Conservation (phyloP, 1,140 invertebrate genomes). For the Tribolium madens region DNA sequence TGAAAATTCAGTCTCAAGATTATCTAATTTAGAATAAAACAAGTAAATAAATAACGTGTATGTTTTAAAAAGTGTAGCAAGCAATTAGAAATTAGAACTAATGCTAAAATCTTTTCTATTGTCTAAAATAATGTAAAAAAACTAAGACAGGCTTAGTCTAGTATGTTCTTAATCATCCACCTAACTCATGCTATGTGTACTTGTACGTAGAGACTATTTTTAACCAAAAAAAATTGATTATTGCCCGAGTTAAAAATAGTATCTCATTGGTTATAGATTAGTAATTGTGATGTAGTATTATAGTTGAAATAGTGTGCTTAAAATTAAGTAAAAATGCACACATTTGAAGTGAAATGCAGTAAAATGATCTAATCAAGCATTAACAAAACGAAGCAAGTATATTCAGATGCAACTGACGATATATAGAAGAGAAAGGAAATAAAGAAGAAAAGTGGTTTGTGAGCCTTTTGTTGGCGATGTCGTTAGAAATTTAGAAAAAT, state of each 20-base stretch:
- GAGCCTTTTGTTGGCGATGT: neutral
- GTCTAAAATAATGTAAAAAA: neutral
- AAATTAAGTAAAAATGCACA: slow-evolving; percentile 9
- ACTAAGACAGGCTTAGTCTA: neutral
- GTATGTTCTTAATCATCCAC: neutral
- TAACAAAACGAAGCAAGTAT: slow-evolving; percentile 47
- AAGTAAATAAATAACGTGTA: neutral
- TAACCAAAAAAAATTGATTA: slow-evolving; percentile 28
- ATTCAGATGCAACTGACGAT: slow-evolving; percentile 62
- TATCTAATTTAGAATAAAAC: neutral
- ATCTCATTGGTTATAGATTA: neutral
- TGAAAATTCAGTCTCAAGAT: neutral
- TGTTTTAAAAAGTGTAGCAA: neutral
- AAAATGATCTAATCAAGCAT: slow-evolving; percentile 49
- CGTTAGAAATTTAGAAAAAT: slow-evolving; percentile 52
- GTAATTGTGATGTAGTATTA: neutral
- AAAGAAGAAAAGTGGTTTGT: slow-evolving; percentile 46
- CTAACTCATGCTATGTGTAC: slow-evolving; percentile 13
- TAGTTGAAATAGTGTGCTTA: neutral
- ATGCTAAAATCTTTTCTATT: slow-evolving; percentile 1
- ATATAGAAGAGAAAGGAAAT: slow-evolving; percentile 49
- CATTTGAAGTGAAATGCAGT: slow-evolving; percentile 21
- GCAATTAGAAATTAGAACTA: neutral
- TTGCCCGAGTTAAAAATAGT: slow-evolving; percentile 20
- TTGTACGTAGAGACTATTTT: slow-evolving; percentile 18